Base-by-base conservation (phyloP, 2,113 vertebrate species). In the Cygnus atratus region DNA sequence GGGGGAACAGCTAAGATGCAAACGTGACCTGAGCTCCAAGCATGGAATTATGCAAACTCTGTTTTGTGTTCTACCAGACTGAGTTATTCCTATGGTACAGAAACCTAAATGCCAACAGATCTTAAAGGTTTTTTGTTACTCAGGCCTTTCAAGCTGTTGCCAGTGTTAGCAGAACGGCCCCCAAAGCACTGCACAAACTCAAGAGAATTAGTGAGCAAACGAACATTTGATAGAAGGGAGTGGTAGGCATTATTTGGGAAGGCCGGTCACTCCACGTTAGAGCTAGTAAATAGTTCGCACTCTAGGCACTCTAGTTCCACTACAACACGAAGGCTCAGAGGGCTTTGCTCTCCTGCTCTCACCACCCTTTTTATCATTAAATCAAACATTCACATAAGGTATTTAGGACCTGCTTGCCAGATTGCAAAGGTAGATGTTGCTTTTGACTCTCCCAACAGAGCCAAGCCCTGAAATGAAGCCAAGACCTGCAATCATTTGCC, bases 351-450 rank as follows among this genome's bases (percentile, higher is more conserved):
- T 82, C 58, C 55, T 82, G 70, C 77, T 82, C 68, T 72, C 0
- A 0, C 33, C 70, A 16, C 43, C 85, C 65, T 91, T 85, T 17
- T 1, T 77, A 92, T 58, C 50, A 21, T 88, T 93, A 86, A 94
- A 88, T 57, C 39, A 84, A 91, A 84, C 70, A 75, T 92, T 92
- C 81, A 2, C 6, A 0, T 57, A 77, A 95, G 96, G 93, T 93
- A 95, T 95, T 94, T 92, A 83, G 79, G 73, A 94, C 94, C 84
- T 83, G 84, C 82, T 91, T 84, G 95, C 94, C 94, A 97, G 95
- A 96, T 70, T 95, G 95, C 88, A 96, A 96, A 97, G 95, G 97
- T 97, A 96, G 94, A 81, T 95, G 90, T 96, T 96, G 78, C 41
- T 96, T 92, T 97, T 97, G 96, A 97, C 96, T 93, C 76, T 92